Conservation (phyloP, 2,888 invertebrate genomes). For the Pseudococcus jackbeardsleyi region DNA sequence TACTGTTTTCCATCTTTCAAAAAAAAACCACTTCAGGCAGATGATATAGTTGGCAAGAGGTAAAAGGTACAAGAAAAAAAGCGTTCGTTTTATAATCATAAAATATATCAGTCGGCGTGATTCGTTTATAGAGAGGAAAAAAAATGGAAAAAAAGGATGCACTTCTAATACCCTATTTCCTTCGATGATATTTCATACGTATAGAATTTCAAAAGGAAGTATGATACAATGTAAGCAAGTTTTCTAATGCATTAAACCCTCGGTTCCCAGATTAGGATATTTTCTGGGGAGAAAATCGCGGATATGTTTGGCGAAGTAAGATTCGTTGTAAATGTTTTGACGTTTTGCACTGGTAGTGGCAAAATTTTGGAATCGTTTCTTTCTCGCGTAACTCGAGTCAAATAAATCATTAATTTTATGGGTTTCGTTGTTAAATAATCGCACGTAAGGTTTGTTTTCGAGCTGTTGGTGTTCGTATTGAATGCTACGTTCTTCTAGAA, state of each 20-base stretch:
- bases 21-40: background rate
- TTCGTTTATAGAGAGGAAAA: background rate
- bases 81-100: background rate
- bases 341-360: conserved; percentile 22
- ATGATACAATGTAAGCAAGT: background rate
- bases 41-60: conserved; percentile 39
- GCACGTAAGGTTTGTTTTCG: conserved; percentile 10
- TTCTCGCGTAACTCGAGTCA: background rate
- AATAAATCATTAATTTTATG: conserved; percentile 55
- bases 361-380: conserved; percentile 9
- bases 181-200: background rate
- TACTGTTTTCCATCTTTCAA: conserved; percentile 44
- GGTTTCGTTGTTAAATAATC: background rate
- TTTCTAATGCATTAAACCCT: background rate
- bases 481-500: background rate
- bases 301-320: background rate
- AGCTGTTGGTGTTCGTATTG: background rate
- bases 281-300: background rate
- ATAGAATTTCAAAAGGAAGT: background rate
- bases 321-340: conserved; percentile 32
- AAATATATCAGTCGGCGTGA: background rate
- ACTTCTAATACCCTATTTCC: conserved; percentile 38
- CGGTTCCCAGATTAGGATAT: background rate
- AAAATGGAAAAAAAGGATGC: background rate
- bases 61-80: conserved; percentile 16